Conservation (phyloP, 2,113 vertebrate genomes). For the Amazona vittata region DNA sequence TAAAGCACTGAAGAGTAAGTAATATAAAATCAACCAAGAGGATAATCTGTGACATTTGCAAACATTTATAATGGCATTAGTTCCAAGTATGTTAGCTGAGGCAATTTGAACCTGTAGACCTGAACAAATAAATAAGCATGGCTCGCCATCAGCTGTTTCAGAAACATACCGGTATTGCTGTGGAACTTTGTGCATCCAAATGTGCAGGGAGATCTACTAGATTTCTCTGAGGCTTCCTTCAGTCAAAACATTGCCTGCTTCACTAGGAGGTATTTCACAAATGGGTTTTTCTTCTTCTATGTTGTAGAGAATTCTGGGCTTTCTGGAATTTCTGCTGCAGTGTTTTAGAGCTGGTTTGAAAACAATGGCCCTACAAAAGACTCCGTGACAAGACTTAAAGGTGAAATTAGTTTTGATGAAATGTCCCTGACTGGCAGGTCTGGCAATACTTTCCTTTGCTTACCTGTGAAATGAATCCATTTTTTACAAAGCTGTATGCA, state of each 20-base stretch:
- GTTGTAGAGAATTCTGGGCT: not conserved
- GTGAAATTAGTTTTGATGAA: not conserved
- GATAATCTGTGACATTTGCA: slow-evolving; percentile 57
- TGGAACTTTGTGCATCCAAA: not conserved
- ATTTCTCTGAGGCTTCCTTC: not conserved
- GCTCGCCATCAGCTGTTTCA: slow-evolving; percentile 7
- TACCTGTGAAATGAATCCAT: fast-evolving
- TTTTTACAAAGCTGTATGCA: not conserved
- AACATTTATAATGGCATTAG: slow-evolving; percentile 58
- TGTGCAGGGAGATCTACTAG: not conserved
- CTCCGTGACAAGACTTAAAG: not conserved
- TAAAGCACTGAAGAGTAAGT: slow-evolving; percentile 18
- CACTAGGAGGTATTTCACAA: not conserved
- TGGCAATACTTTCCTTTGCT: not conserved
- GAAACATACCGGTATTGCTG: not conserved
- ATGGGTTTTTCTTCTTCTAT: not conserved
- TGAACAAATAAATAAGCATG: slow-evolving; percentile 27
- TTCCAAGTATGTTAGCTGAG: slow-evolving; percentile 47
- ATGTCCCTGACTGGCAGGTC: not conserved
- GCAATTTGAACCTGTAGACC: slow-evolving; percentile 43
- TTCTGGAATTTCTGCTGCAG: not conserved
- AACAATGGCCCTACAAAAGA: not conserved
- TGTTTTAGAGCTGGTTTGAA: not conserved
- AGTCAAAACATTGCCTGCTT: not conserved
- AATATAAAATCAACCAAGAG: slow-evolving; percentile 39